Evolutionary conservation across 2,113 vertebrate species (phyloP), one percentile per base, ranked within the genome.

Genomic region (Mola mola): DNA sequence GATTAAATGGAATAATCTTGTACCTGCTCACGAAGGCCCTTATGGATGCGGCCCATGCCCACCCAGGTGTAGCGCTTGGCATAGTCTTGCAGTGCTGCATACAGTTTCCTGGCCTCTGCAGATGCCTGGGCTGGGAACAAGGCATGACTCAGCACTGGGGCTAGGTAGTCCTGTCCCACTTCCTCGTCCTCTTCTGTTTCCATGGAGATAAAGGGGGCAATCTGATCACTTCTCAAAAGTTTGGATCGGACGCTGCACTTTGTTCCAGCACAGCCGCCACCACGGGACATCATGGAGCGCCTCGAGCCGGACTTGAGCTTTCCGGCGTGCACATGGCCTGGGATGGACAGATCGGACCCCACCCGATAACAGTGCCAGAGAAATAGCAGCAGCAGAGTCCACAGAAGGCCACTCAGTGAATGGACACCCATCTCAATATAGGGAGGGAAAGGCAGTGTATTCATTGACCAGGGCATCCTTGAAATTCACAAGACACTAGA

Each of bases 11-110:
- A 58, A 16, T n/a, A 46, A 26, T 48, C 22, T 37, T 26, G 6
- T 60, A 88, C 93, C 91, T 93, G 92, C 53, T 92, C 91, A 0
- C 91, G 83, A 42, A 94, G 87, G 3, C 85, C 94, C 75, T 92
- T 94, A 80, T 91, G 93, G 71, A 94, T 93, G 38, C 93, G 93
- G 0, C 93, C 94, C 94, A 95, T 94, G 51, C 95, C 95, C 15
- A 92, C 93, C 95, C 95, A 95, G 33, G 94, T 95, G 84, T 95
- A 95, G 60, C 94, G 93, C 75, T 94, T 94, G 68, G 95, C 94
- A 2, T 95, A 96, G 74, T 93, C 92, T 52, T 93, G 91, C 66
- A 95, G 88, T 24, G 93, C 91, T 24, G 90, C 71, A 11, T 94
- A 94, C 36, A 94, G 86, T 85, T 91, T 93, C 59, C 89, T 92